A percentile compares a stretch with the other conserved stretches of the same genome.
These are phyloP conservation scores for Alectura lathami DNA, from an alignment of 2,113 vertebrate genomes.

Conservation along the genomic window DNA sequence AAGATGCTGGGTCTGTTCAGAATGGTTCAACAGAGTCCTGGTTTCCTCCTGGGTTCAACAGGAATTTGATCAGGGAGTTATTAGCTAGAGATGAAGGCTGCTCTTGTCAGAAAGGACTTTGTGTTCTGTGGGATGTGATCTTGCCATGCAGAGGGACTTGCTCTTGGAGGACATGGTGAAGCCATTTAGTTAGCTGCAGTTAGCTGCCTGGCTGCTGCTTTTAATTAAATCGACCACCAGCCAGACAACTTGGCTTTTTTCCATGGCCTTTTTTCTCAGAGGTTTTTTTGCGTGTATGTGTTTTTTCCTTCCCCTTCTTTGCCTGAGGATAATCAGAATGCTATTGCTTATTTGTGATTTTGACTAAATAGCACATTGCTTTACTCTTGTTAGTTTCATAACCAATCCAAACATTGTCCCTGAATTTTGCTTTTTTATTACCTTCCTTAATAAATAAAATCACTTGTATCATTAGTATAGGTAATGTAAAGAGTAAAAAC, in stretches of 20 bases:
- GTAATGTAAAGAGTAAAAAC: neutral
- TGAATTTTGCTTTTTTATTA: neutral
- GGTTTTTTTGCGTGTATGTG: neutral
- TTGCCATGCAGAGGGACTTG: neutral
- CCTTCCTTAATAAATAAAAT: neutral
- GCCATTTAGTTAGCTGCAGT: neutral
- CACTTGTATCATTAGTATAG: neutral
- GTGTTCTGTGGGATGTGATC: neutral
- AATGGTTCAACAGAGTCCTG: neutral
- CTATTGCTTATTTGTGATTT: neutral
- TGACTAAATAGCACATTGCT: neutral
- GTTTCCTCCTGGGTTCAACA: neutral
- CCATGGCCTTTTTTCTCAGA: neutral
- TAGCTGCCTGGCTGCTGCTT: slow-evolving; percentile 4
- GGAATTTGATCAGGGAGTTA: neutral
- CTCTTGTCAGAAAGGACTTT: neutral
- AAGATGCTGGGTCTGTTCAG: neutral
- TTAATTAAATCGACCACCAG: slow-evolving; percentile 39
- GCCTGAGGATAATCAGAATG: neutral
- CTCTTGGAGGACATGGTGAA: neutral
- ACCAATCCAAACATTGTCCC: neutral
- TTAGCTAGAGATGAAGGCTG: neutral
- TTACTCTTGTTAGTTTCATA: neutral
- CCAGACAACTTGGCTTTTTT: slow-evolving; percentile 6
- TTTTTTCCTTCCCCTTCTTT: neutral